phyloP scores from a whole-genome alignment of 1,140 invertebrate genomes.

The Eumaeus atala region DNA sequence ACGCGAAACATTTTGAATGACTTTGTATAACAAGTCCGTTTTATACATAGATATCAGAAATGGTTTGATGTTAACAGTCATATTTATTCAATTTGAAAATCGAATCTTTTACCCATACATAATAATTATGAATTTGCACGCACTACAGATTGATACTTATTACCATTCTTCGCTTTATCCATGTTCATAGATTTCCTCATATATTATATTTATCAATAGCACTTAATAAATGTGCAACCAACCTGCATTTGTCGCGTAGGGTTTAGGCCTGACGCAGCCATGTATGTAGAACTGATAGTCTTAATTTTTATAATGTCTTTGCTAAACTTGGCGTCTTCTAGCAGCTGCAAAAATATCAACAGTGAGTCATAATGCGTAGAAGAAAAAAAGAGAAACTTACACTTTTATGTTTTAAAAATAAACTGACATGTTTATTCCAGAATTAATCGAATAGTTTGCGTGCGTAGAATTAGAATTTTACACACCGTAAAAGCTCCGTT shows the following conservation, averaged over 20 bases:
- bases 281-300: slow-evolving; percentile 97
- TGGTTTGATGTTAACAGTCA: too few relatives aligned
- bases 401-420: slow-evolving; percentile 10
- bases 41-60: too few relatives aligned
- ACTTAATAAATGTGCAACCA: slow-evolving; percentile 21
- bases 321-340: slow-evolving; percentile 86
- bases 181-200: too few relatives aligned
- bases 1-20: too few relatives aligned
- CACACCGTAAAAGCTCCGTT: slow-evolving; percentile 9
- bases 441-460: neutral
- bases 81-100: too few relatives aligned
- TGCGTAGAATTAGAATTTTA: slow-evolving; percentile 13
- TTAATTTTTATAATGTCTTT: slow-evolving; percentile 97
- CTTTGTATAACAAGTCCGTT: too few relatives aligned
- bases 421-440: slow-evolving; percentile 7
- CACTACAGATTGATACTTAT: too few relatives aligned
- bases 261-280: slow-evolving; percentile 95
- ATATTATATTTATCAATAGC: too few relatives aligned
- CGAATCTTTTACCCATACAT: too few relatives aligned
- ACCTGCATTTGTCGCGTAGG: slow-evolving; percentile 81
- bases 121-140: too few relatives aligned
- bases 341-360: slow-evolving; percentile 77
- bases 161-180: too few relatives aligned
- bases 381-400: neutral
- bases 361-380: too few relatives aligned